phyloP scores from a whole-genome alignment of 1,140 invertebrate genomes.

The Drosophila varians region DNA sequence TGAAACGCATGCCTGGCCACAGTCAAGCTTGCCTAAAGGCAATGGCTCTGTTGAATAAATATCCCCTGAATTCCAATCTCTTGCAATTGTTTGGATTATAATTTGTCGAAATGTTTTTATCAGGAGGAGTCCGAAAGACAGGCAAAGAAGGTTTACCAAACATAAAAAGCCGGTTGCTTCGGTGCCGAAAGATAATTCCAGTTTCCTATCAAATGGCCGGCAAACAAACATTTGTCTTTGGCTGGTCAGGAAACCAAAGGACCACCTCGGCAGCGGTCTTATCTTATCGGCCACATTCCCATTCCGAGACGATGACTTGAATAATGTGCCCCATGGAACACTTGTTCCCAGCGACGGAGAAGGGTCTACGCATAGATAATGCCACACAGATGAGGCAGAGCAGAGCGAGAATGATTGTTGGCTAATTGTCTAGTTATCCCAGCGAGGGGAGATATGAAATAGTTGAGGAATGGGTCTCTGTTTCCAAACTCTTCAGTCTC shows the following conservation, averaged over 20 bases:
- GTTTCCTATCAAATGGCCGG: slow-evolving; percentile 48
- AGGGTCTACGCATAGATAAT: slow-evolving; percentile 25
- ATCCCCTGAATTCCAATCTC: too few relatives aligned
- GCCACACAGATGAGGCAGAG: slow-evolving; percentile 18
- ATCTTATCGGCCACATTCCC: slow-evolving; percentile 63
- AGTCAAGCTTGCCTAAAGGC: slow-evolving; percentile 14
- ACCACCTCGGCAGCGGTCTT: slow-evolving; percentile 52
- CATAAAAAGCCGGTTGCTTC: not conserved
- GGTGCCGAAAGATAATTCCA: slow-evolving; percentile 47
- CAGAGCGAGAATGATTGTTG: slow-evolving; percentile 24
- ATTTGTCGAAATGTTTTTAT: slow-evolving; percentile 63
- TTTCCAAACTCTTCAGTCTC: slow-evolving; percentile 14
- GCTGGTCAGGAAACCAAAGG: slow-evolving; percentile 30
- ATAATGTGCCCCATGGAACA: slow-evolving; percentile 46
- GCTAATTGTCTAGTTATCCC: slow-evolving; percentile 55
- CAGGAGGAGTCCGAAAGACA: slow-evolving; percentile 26
- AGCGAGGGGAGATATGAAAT: slow-evolving; percentile 17
- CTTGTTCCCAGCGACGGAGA: slow-evolving; percentile 57
- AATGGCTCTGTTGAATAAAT: not conserved
- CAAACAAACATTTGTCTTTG: slow-evolving; percentile 77
- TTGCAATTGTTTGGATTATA: slow-evolving; percentile 31
- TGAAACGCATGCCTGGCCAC: slow-evolving; percentile 62
- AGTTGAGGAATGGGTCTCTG: not conserved
- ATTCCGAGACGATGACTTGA: slow-evolving; percentile 40
- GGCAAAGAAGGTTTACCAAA: not conserved